Evolutionary conservation across 2,888 invertebrate genomes (phyloP).

Genomic region (Serripes groenlandicus): DNA sequence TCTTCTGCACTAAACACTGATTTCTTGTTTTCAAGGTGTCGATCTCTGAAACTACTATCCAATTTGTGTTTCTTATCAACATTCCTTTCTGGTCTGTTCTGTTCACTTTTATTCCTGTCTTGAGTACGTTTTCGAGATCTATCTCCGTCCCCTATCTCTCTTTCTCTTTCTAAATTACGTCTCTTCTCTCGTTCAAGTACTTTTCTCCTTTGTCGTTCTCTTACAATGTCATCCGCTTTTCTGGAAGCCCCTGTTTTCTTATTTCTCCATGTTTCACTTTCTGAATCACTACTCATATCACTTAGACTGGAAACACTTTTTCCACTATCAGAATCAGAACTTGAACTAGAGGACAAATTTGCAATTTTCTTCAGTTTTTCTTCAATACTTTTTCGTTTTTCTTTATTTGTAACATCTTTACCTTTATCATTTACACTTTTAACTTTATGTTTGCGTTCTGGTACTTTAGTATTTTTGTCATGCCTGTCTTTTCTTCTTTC

Average conservation of each 20-base stretch:
- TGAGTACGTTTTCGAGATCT: constrained; percentile 12
- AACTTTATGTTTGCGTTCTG: background rate
- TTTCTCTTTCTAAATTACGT: constrained; percentile 27
- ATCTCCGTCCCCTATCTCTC: constrained; percentile 23
- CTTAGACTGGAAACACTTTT: constrained; percentile 61
- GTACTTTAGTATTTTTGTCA: constrained; percentile 14
- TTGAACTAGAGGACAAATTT: constrained; percentile 22
- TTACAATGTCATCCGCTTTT: constrained; percentile 69
- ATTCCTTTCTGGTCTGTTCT: background rate
- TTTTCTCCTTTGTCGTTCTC: constrained; percentile 66
- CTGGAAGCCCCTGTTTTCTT: constrained; percentile 66
- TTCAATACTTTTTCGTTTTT: constrained; percentile 46
- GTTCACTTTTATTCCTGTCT: constrained; percentile 21
- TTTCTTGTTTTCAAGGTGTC: constrained; percentile 34
- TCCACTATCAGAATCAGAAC: constrained; percentile 55
- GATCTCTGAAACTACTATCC: constrained; percentile 15
- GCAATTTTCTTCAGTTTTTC: constrained; percentile 48
- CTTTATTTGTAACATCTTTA: background rate
- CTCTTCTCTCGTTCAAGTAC: constrained; percentile 42
- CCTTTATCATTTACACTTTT: background rate
- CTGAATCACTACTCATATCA: constrained; percentile 77
- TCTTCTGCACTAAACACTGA: constrained; percentile 46
- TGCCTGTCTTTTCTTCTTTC: constrained; percentile 5
- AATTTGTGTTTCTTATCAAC: background rate
- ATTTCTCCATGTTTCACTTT: constrained; percentile 68